Evolutionary conservation across 2,888 invertebrate genomes (phyloP), one percentile per base, ranked within the genome.

Genomic region (Copidosoma aretas): DNA sequence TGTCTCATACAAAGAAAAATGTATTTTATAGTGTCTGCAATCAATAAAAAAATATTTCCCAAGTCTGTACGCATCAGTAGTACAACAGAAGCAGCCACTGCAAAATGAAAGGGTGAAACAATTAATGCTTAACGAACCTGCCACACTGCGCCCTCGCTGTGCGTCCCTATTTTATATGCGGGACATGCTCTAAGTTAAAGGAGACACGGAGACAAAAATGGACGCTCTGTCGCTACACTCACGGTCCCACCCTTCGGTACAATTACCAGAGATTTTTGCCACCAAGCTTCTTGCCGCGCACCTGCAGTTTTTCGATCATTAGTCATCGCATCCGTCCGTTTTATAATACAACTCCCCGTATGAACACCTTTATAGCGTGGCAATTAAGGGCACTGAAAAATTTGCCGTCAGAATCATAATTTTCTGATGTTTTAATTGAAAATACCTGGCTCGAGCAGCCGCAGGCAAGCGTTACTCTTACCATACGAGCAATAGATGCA

Each of bases 371-470:
- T 32, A 32, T 32, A 32, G 39, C 21, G 17, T 32, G 14, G 19
- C 58, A 62, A 69, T 69, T 66, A 64, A 46, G 56, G 8, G 17
- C 17, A 1, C 8, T 59, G 65, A 66, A 62, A 66, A 62, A 66
- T 70, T 62, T 46, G 41, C 59, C 21, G 17, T 46, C 53, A 5
- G 1, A 15, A 14, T 66, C n/a, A 60, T 63, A 32, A 32, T 32
- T 5, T 32, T 62, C 51, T 54, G 59, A 70, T 63, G 57, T 62
- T 66, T 70, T 59, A 62, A 65, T 70, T 62, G 54, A 39, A 39
- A 1, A 24, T 8, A 46, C 43, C 14, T 46, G 41, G 41, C n/a
- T n/a, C n/a, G n/a, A n/a, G n/a, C n/a, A n/a, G n/a, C n/a, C n/a
- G 49, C 56, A 39, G 32, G 51, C 41, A 24, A 24, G n/a, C n/a